Conservation (phyloP, 2,113 vertebrate species). For the Bufo bufo region DNA sequence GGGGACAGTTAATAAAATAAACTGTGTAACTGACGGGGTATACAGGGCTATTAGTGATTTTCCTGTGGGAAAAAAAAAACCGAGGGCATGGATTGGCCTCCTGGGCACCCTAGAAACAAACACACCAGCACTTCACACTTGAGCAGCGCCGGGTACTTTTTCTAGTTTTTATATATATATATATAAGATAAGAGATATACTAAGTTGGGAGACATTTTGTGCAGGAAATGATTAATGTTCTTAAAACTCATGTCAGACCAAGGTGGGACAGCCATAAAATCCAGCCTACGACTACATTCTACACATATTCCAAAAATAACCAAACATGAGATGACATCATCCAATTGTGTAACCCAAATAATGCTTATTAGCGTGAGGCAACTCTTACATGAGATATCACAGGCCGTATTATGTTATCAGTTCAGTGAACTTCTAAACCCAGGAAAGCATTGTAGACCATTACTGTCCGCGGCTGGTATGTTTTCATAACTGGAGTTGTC, state of each 20-base stretch:
- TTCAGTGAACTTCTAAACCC: conserved; percentile 65
- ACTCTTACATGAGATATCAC: conserved; percentile 23
- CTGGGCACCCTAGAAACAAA: too few species aligned
- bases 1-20: too few species aligned
- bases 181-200: not conserved
- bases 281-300: not conserved
- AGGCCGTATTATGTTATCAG: conserved; percentile 64
- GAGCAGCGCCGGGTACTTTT: too few species aligned
- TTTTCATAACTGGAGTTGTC: conserved; percentile 67
- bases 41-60: too few species aligned
- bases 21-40: too few species aligned
- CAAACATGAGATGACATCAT: conserved; percentile 34
- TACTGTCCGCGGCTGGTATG: conserved; percentile 68
- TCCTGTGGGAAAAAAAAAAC: too few species aligned
- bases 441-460: conserved; percentile 71
- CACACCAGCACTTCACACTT: too few species aligned
- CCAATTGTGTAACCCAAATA: conserved; percentile 18
- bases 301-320: conserved; percentile 39
- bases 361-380: conserved; percentile 37
- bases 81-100: too few species aligned
- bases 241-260: conserved; percentile 15
- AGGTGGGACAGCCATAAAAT: conserved; percentile 17
- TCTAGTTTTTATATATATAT: too few species aligned
- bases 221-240: conserved; percentile 17
- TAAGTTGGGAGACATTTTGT: not conserved